These are phyloP conservation scores for Eilema depressum DNA, from an alignment of 2,888 invertebrate genomes.

Conservation along the genomic window DNA sequence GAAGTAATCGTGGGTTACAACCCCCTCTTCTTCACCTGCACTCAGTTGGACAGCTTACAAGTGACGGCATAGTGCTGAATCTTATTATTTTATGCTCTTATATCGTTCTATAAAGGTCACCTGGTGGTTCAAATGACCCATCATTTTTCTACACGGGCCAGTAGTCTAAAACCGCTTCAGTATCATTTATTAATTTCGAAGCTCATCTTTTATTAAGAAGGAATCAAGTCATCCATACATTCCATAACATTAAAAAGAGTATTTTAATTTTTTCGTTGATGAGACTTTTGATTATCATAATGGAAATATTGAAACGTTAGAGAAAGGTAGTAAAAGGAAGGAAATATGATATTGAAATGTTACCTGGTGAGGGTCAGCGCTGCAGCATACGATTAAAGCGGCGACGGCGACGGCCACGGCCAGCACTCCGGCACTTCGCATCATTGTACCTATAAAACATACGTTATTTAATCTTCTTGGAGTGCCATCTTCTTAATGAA, in stretches of 20 bases:
- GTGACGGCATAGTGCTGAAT: too few species aligned
- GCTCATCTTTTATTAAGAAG: background rate
- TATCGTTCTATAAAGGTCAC: too few species aligned
- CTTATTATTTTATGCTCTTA: too few species aligned
- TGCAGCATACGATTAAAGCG: conserved; percentile 74
- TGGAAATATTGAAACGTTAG: background rate
- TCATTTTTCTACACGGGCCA: too few species aligned
- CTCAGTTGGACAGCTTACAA: too few species aligned
- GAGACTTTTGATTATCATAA: background rate
- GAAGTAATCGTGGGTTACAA: too few species aligned
- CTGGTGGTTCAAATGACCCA: too few species aligned
- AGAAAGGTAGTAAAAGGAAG: background rate
- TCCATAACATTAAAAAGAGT: background rate
- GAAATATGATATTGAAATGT: conserved; percentile 4
- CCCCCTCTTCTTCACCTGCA: too few species aligned
- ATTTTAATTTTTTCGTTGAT: background rate
- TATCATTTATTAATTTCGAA: background rate
- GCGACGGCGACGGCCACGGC: conserved; percentile 71
- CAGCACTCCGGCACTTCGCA: conserved; percentile 69
- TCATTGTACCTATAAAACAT: conserved; percentile 58
- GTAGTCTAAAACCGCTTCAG: background rate
- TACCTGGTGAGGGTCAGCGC: conserved; percentile 77
- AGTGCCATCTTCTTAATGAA: too few species aligned
- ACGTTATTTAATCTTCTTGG: background rate
- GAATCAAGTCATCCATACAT: background rate